Conservation (phyloP, 2,888 invertebrate species). For the Microplitis manilae region DNA sequence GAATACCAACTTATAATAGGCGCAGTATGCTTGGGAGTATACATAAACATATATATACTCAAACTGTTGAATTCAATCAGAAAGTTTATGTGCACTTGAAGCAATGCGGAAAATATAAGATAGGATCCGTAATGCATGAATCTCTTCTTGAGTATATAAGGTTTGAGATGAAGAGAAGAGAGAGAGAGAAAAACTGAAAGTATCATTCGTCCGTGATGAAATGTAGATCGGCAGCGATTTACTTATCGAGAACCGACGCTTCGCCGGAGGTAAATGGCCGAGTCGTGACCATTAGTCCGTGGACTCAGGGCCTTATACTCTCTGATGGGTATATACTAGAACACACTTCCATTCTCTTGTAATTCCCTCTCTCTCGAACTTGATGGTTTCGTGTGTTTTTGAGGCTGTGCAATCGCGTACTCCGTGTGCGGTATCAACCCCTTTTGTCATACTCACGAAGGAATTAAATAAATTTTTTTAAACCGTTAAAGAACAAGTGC, state of each 20-base stretch:
- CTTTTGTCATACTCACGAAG: constrained; percentile 4
- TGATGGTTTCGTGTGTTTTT: constrained; percentile 23
- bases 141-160: not conserved
- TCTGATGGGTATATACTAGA: constrained; percentile 13
- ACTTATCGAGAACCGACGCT: constrained; percentile 75
- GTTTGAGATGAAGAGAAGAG: not conserved
- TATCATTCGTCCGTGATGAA: constrained; percentile 71
- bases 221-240: constrained; percentile 76
- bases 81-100: constrained; percentile 8
- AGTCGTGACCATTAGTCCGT: constrained; percentile 76
- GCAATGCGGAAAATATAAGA: not conserved
- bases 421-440: constrained; percentile 27
- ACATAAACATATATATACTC: not conserved
- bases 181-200: constrained; percentile 29
- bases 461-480: not conserved
- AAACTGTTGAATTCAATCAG: constrained; percentile 2
- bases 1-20: not conserved
- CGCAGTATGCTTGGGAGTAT: constrained; percentile 1
- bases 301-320: constrained; percentile 49
- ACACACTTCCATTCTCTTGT: constrained; percentile 15
- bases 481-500: constrained; percentile 5
- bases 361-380: not conserved
- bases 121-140: not conserved
- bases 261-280: constrained; percentile 77
- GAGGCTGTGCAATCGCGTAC: not conserved